phyloP scores from a whole-genome alignment of 2,113 vertebrate species.

The Bubalus kerabau region DNA sequence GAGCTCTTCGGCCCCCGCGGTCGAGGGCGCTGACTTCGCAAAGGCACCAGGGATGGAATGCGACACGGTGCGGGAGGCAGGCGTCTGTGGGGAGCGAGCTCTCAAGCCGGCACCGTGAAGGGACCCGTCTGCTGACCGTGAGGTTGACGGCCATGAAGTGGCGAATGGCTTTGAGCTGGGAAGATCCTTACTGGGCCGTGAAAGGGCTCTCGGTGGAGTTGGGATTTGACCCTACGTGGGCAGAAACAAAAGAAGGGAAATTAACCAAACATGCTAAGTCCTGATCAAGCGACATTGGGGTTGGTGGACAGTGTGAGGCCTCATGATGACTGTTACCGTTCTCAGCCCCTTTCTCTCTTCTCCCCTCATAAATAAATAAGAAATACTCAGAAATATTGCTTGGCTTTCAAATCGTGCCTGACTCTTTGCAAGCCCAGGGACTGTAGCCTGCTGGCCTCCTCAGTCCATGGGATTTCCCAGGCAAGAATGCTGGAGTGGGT shows the following conservation, averaged over 20 bases:
- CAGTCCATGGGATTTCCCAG: neutral
- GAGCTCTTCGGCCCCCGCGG: neutral
- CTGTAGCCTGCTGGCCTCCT: neutral
- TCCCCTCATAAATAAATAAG: neutral
- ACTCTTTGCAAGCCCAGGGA: neutral
- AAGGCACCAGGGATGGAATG: slow-evolving; percentile 7
- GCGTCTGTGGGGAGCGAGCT: neutral
- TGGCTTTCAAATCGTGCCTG: neutral
- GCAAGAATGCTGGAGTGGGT: neutral
- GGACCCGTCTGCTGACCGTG: neutral
- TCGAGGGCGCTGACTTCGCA: neutral
- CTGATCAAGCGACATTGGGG: neutral
- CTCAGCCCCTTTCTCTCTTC: neutral
- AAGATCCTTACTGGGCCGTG: neutral
- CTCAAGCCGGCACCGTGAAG: neutral
- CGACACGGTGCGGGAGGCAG: accelerated
- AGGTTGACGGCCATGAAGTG: neutral
- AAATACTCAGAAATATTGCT: neutral
- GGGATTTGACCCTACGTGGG: neutral
- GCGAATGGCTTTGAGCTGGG: slow-evolving; percentile 49
- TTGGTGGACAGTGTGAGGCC: neutral
- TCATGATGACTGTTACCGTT: accelerated
- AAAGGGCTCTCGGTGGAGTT: neutral
- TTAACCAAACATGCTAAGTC: neutral
- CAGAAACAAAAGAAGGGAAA: slow-evolving; percentile 7